Percentiles rank a stretch among this genome's conserved stretches.
Conservation (phyloP, 2,113 vertebrate species). For the Neomonachus schauinslandi region DNA sequence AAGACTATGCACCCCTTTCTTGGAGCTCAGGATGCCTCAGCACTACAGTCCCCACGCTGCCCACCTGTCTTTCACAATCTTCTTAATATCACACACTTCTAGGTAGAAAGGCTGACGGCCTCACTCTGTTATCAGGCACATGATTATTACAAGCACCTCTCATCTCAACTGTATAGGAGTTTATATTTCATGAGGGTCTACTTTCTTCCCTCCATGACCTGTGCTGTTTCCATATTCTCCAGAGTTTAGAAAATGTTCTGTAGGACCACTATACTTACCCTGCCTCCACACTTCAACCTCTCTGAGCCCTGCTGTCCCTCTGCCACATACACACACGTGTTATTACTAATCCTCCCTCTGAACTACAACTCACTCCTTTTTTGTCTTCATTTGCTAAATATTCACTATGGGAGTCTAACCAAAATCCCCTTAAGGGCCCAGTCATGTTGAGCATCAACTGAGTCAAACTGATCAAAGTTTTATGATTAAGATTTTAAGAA, state of each 20-base stretch:
- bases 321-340: not conserved
- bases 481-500: not conserved
- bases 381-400: not conserved
- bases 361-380: not conserved
- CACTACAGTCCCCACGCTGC: fast-evolving
- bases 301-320: fast-evolving
- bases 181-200: not conserved
- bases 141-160: not conserved
- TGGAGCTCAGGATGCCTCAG: not conserved
- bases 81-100: not conserved
- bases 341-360: not conserved
- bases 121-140: not conserved
- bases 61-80: not conserved
- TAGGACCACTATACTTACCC: not conserved
- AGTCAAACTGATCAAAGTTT: not conserved
- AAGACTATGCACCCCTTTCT: not conserved
- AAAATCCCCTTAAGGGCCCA: not conserved
- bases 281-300: not conserved
- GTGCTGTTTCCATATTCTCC: not conserved
- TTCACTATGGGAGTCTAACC: not conserved
- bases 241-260: not conserved
- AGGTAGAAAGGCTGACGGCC: not conserved
- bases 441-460: not conserved
- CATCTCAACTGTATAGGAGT: not conserved
- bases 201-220: not conserved